These are phyloP conservation scores for Notodonta ziczac DNA, from an alignment of 2,888 invertebrate genomes.

Conservation along the genomic window DNA sequence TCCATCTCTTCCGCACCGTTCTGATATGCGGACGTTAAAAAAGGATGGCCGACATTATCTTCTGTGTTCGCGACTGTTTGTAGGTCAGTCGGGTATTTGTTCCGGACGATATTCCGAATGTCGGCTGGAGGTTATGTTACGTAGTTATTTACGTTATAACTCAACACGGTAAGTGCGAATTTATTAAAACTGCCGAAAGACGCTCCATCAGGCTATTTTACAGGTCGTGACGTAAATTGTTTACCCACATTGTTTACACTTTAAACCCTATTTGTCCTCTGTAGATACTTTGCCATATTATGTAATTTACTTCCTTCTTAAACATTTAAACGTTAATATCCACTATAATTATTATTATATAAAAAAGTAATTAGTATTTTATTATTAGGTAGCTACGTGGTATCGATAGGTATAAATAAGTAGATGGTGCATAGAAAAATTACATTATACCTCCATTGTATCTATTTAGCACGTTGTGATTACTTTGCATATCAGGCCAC, in stretches of 20 bases:
- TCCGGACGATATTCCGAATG: conserved; percentile 83
- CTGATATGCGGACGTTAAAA: conserved; percentile 53
- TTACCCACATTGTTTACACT: conserved; percentile 17
- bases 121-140: conserved; percentile 82
- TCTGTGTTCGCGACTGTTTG: conserved; percentile 76
- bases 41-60: conserved; percentile 70
- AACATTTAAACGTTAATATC: no score
- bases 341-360: no score
- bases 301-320: no score
- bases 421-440: no score
- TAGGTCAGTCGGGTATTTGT: conserved; percentile 83
- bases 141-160: conserved; percentile 68
- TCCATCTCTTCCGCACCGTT: conserved; percentile 68
- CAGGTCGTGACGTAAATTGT: conserved; percentile 29
- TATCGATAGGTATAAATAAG: no score
- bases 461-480: no score
- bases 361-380: no score
- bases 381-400: no score
- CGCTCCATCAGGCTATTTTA: conserved; percentile 40
- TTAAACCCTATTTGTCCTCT: conserved; percentile 28
- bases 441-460: no score
- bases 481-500: no score
- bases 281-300: conserved; percentile 12
- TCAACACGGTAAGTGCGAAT: conserved; percentile 53
- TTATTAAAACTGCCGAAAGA: conserved; percentile 43